phyloP scores from a whole-genome alignment of 2,888 invertebrate genomes.

The Aphodius granarius region DNA sequence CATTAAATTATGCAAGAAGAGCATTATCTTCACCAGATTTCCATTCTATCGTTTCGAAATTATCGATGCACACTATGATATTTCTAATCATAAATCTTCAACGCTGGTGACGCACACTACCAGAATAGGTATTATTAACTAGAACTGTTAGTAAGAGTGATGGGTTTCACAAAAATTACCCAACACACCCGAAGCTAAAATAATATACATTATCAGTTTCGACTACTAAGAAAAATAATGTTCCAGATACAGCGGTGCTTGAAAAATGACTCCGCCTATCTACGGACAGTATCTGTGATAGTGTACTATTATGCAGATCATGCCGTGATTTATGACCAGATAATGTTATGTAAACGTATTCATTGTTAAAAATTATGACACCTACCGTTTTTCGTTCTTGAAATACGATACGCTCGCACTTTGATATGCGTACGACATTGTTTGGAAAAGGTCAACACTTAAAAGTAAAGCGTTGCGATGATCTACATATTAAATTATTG shows the following conservation, averaged over 20 bases:
- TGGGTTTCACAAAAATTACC: not conserved
- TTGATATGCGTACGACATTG: not conserved
- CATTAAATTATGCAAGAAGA: not conserved
- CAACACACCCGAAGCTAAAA: not conserved
- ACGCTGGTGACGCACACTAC: not conserved
- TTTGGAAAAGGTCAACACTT: not conserved
- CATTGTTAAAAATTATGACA: slow-evolving; percentile 9
- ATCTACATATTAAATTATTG: not conserved
- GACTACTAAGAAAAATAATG: not conserved
- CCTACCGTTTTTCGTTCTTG: not conserved
- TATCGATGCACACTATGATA: not conserved
- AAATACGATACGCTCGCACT: not conserved
- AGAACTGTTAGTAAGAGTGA: not conserved
- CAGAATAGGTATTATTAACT: not conserved
- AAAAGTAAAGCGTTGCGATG: not conserved
- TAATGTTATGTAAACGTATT: slow-evolving; percentile 11
- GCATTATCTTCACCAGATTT: not conserved
- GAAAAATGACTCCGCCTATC: slow-evolving; percentile 5
- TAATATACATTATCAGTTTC: not conserved
- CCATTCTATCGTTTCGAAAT: not conserved
- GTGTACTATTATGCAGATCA: slow-evolving; percentile 6
- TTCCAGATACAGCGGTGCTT: not conserved
- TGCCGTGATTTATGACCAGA: not conserved
- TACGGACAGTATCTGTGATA: not conserved
- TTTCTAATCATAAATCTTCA: not conserved